These are phyloP conservation scores for Drosophila prosaltans DNA, from an alignment of 1,140 invertebrate genomes.

Conservation along the genomic window DNA sequence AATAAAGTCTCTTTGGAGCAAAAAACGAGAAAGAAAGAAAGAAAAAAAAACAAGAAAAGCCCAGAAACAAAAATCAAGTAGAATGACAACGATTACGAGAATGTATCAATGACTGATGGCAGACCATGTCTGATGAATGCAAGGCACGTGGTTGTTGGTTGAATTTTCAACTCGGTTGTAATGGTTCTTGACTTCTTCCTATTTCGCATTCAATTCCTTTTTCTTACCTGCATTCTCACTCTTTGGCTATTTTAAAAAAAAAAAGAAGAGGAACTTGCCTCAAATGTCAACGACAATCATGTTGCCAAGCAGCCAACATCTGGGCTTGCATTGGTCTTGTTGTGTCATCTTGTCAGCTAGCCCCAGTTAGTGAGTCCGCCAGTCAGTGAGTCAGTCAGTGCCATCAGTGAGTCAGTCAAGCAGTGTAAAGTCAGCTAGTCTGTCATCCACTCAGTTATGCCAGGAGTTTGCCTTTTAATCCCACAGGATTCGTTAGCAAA, in stretches of 20 bases:
- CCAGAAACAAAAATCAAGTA: conserved; percentile 8
- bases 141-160: conserved; percentile 43
- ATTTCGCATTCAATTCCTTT: conserved; percentile 12
- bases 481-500: conserved; percentile 56
- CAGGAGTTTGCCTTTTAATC: conserved; percentile 52
- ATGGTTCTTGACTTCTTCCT: conserved; percentile 19
- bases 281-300: conserved; percentile 56
- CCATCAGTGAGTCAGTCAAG: conserved; percentile 7
- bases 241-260: not conserved
- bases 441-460: conserved; percentile 30
- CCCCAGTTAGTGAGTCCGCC: conserved; percentile 21
- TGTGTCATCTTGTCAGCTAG: not conserved
- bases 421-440: conserved; percentile 19
- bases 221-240: not conserved
- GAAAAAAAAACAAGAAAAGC: not conserved
- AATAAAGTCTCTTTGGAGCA: conserved; percentile 13
- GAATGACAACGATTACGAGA: conserved; percentile 47
- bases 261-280: conserved; percentile 12
- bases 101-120: conserved; percentile 57
- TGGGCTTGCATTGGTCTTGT: not conserved
- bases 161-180: conserved; percentile 13
- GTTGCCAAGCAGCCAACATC: conserved; percentile 44
- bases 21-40: conserved; percentile 39
- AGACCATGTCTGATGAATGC: conserved; percentile 24
- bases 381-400: conserved; percentile 4